A percentile compares a stretch with the other conserved stretches of the same genome.
phyloP scores from a whole-genome alignment of 2,888 invertebrate species.

The Eupithecia exiguata region DNA sequence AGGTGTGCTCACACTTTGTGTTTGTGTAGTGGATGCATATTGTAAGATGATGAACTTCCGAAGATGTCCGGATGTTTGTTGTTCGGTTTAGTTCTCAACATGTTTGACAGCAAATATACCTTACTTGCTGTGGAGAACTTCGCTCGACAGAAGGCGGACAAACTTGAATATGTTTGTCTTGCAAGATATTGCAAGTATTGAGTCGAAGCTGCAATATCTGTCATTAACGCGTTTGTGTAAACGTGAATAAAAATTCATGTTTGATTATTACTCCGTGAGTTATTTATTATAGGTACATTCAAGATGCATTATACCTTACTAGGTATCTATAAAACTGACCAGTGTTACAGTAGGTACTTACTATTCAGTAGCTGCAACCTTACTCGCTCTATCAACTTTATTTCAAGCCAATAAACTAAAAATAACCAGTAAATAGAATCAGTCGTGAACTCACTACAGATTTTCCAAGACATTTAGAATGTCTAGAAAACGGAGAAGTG shows the following conservation, averaged over 20 bases:
- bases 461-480: background rate
- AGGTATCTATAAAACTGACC: background rate
- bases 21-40: background rate
- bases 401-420: background rate
- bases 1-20: background rate
- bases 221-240: background rate
- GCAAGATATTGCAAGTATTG: background rate
- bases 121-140: too few relatives aligned
- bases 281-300: too few relatives aligned
- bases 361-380: background rate
- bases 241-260: too few relatives aligned
- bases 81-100: background rate
- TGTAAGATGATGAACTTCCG: constrained; percentile 1
- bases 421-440: background rate
- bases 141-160: background rate
- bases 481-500: constrained; percentile 1
- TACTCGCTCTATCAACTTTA: background rate
- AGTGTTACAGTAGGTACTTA: background rate
- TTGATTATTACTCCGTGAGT: too few relatives aligned
- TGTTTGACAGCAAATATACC: background rate
- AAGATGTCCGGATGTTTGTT: background rate
- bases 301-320: too few relatives aligned
- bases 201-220: background rate
- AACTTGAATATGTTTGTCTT: background rate
- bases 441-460: background rate